phyloP scores from a whole-genome alignment of 2,113 vertebrate genomes.

The Physeter macrocephalus region DNA sequence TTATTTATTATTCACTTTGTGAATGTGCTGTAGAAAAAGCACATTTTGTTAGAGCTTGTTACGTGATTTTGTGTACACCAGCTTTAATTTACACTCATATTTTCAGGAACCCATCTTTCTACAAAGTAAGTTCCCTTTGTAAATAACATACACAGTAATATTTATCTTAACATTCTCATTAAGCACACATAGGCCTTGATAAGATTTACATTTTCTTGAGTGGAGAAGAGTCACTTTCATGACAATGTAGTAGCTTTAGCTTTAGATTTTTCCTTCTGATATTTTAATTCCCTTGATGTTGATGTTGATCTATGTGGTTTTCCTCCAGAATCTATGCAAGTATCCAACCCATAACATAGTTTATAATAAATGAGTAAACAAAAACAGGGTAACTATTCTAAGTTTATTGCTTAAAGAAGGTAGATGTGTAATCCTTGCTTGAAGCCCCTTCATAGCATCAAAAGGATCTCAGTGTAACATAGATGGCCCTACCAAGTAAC shows the following conservation, averaged over 20 bases:
- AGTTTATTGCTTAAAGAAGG: not conserved
- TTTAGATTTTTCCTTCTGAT: not conserved
- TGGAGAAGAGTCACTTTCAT: not conserved
- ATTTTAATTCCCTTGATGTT: conserved; percentile 15
- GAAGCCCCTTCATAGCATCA: not conserved
- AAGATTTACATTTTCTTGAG: not conserved
- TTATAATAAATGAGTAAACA: not conserved
- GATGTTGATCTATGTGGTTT: not conserved
- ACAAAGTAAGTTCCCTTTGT: not conserved
- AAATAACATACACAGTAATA: not conserved
- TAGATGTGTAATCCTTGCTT: not conserved
- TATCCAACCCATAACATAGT: not conserved
- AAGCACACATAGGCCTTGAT: not conserved
- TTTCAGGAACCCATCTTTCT: not conserved
- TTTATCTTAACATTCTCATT: not conserved
- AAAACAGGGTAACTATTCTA: not conserved
- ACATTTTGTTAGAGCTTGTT: not conserved
- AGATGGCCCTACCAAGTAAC: not conserved
- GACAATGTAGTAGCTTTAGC: not conserved
- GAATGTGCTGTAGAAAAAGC: not conserved
- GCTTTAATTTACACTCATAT: not conserved
- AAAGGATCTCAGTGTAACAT: not conserved
- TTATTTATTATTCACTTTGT: not conserved
- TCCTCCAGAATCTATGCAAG: not conserved
- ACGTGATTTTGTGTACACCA: not conserved